Percentiles rank a stretch among this genome's conserved stretches.
phyloP scores from a whole-genome alignment of 2,888 invertebrate genomes.

The Ophion ventricosus region DNA sequence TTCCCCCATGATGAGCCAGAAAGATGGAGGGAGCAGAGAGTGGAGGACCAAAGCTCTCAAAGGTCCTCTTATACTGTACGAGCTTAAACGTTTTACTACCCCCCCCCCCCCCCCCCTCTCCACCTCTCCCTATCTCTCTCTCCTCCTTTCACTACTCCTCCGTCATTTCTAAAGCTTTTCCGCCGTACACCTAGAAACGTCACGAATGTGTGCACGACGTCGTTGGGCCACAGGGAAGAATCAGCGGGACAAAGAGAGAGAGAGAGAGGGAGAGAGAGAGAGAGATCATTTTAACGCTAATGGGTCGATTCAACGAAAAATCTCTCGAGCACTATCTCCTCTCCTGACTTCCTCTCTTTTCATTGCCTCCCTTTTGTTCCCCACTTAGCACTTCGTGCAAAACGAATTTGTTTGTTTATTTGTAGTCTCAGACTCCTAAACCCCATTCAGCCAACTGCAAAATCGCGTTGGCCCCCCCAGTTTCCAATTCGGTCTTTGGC shows the following conservation, averaged over 20 bases:
- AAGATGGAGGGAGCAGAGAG: constrained; percentile 27
- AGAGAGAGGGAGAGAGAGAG: constrained; percentile 13
- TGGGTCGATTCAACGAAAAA: constrained; percentile 55
- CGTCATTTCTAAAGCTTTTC: constrained; percentile 43
- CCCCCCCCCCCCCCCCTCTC: constrained; percentile 21
- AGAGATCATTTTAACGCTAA: constrained; percentile 43
- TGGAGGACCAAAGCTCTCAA: constrained; percentile 61
- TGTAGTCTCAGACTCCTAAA: background rate
- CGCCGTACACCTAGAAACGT: constrained; percentile 11
- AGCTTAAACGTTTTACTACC: constrained; percentile 70
- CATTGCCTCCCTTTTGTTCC: background rate
- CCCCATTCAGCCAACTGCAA: background rate
- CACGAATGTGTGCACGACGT: constrained; percentile 2
- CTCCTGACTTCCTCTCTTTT: background rate
- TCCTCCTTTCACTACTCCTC: constrained; percentile 12
- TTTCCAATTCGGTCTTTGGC: too few relatives aligned
- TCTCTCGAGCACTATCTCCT: constrained; percentile 12
- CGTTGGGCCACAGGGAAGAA: constrained; percentile 25
- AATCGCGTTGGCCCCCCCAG: background rate
- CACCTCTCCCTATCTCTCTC: background rate
- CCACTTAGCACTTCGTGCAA: background rate
- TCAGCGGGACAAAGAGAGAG: constrained; percentile 31
- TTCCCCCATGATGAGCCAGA: constrained; percentile 50
- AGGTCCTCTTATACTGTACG: constrained; percentile 58
- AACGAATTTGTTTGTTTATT: background rate